Conservation (phyloP, 1,140 invertebrate genomes). For the Aphelenchoides fujianensis region DNA sequence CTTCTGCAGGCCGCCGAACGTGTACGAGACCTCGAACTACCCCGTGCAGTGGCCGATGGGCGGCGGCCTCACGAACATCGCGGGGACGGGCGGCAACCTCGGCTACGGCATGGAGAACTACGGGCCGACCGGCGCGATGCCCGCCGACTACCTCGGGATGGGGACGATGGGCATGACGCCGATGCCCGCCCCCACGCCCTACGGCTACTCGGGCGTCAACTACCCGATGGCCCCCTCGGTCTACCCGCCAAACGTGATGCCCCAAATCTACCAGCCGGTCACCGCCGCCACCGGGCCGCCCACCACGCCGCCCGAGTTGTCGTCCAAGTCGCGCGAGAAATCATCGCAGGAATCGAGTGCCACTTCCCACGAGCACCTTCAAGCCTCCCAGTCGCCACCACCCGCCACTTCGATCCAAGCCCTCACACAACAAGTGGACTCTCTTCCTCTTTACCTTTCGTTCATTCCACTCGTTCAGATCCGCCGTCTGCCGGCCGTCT, state of each 20-base stretch:
- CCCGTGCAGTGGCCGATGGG: slow-evolving; percentile 21
- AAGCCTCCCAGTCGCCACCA: slow-evolving; percentile 21
- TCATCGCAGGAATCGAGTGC: slow-evolving; percentile 15
- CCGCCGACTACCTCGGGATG: slow-evolving; percentile 21
- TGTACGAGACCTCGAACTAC: slow-evolving; percentile 24
- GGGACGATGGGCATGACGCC: slow-evolving; percentile 7
- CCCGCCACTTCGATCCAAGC: slow-evolving; percentile 55
- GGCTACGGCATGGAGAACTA: slow-evolving; percentile 20
- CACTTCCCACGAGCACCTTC: neutral
- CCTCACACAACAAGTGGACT: slow-evolving; percentile 53
- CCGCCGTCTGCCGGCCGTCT: slow-evolving; percentile 58
- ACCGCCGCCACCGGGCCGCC: slow-evolving; percentile 3
- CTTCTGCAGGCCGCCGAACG: slow-evolving; percentile 17
- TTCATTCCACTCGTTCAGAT: slow-evolving; percentile 52
- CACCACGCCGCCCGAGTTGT: neutral
- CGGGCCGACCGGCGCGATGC: slow-evolving; percentile 12
- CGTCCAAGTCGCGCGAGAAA: slow-evolving; percentile 13
- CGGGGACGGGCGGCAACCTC: neutral
- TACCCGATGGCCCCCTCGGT: slow-evolving; percentile 21
- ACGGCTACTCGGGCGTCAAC: slow-evolving; percentile 23
- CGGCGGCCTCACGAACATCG: neutral
- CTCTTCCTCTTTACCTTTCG: neutral
- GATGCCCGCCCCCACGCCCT: slow-evolving; percentile 20
- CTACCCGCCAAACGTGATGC: slow-evolving; percentile 13
- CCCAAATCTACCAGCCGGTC: neutral